These are phyloP conservation scores for Acleris sparsana DNA, from an alignment of 2,888 invertebrate genomes.

Conservation along the genomic window DNA sequence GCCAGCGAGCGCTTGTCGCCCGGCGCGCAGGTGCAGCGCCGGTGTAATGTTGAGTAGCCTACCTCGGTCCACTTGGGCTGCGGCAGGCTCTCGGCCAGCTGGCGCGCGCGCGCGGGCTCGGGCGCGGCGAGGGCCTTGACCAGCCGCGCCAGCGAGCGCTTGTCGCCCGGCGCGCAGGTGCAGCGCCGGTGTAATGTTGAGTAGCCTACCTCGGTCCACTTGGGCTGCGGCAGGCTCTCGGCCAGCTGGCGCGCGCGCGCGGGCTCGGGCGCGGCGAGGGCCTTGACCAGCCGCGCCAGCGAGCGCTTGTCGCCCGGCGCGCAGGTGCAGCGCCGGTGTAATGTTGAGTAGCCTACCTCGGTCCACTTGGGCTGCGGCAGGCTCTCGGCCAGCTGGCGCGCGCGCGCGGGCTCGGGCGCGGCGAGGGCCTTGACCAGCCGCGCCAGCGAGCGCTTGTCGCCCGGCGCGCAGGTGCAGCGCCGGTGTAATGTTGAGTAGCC, in stretches of 20 bases:
- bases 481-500: too few relatives aligned
- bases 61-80: conserved; percentile 65
- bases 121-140: conserved; percentile 94
- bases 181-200: too few relatives aligned
- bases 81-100: conserved; percentile 73
- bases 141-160: conserved; percentile 92
- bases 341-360: conserved; percentile 62
- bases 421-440: conserved; percentile 96
- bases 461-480: too few relatives aligned
- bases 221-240: conserved; percentile 60
- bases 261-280: conserved; percentile 92
- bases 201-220: conserved; percentile 60
- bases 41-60: too few relatives aligned
- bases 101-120: conserved; percentile 90
- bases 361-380: conserved; percentile 65
- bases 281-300: conserved; percentile 95
- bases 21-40: too few relatives aligned
- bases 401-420: conserved; percentile 90
- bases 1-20: conserved; percentile 91
- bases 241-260: conserved; percentile 88
- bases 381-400: conserved; percentile 83
- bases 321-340: too few relatives aligned
- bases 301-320: conserved; percentile 91
- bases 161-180: conserved; percentile 91
- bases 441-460: conserved; percentile 91